phyloP scores from a whole-genome alignment of 2,888 invertebrate genomes.

The Anorthoa munda region DNA sequence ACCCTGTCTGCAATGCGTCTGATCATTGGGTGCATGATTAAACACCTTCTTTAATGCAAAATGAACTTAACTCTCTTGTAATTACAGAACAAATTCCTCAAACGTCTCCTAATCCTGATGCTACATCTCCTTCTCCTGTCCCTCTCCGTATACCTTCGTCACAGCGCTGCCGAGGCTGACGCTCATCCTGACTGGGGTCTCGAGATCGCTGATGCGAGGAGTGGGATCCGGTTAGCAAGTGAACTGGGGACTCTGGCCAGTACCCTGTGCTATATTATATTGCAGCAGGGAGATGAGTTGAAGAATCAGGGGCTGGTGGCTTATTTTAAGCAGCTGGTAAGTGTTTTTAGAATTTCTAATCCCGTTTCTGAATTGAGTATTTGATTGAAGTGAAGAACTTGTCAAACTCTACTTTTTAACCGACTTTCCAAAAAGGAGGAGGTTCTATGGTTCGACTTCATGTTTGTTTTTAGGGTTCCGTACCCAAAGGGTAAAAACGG shows the following conservation, averaged over 20 bases:
- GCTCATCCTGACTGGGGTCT: conserved; percentile 83
- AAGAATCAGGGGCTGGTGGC: conserved; percentile 97
- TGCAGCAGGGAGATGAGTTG: conserved; percentile 98
- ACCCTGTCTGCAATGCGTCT: too few relatives aligned
- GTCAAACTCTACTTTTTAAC: too few relatives aligned
- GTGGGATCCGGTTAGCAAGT: conserved; percentile 93
- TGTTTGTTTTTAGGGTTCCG: too few relatives aligned
- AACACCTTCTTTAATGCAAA: background rate
- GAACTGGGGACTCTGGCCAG: conserved; percentile 97
- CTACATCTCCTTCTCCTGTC: conserved; percentile 97
- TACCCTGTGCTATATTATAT: conserved; percentile 96
- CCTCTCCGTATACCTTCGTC: conserved; percentile 97
- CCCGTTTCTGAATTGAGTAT: too few relatives aligned
- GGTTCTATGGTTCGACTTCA: too few relatives aligned
- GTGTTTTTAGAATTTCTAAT: conserved; percentile 41
- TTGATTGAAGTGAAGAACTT: too few relatives aligned
- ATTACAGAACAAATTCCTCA: conserved; percentile 96
- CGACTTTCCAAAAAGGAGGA: too few relatives aligned
- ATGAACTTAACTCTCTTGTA: background rate
- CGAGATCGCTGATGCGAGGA: conserved; percentile 80
- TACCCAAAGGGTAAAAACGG: too few relatives aligned
- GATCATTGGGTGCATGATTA: background rate
- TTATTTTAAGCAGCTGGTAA: conserved; percentile 97
- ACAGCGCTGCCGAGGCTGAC: conserved; percentile 83
- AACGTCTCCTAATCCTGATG: conserved; percentile 96